Conservation (phyloP, 2,888 invertebrate species). For the Tenthredo distinguenda region DNA sequence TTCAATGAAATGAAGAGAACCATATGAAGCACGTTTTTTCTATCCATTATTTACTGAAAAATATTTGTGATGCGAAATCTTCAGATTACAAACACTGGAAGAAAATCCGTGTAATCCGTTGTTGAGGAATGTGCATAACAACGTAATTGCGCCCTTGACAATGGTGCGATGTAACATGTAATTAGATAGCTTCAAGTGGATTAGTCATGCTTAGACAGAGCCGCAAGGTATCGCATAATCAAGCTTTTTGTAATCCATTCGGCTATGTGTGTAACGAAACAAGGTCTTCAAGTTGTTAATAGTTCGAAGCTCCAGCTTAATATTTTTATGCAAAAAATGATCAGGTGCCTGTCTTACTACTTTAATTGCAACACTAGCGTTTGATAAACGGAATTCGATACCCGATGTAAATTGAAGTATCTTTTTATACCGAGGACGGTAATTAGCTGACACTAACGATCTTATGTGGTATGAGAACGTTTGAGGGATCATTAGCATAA, state of each 20-base stretch:
- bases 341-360: neutral
- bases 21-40: neutral
- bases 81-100: neutral
- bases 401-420: neutral
- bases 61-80: neutral
- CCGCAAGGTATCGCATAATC: neutral
- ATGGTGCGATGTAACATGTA: conserved; percentile 13
- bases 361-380: neutral
- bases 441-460: neutral
- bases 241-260: neutral
- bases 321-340: neutral
- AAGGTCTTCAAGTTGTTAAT: neutral
- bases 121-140: neutral
- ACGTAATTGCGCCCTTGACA: conserved; percentile 11
- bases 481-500: neutral
- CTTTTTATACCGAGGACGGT: neutral
- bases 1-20: neutral
- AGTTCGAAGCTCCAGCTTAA: neutral
- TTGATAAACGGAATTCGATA: neutral
- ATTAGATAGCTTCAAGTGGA: neutral
- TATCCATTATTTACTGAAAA: neutral
- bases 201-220: neutral
- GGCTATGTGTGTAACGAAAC: neutral
- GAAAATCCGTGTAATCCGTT: neutral
- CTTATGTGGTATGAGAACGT: conserved; percentile 29